Conservation (phyloP, 2,888 invertebrate genomes). For the Lepidochitona cinerea region DNA sequence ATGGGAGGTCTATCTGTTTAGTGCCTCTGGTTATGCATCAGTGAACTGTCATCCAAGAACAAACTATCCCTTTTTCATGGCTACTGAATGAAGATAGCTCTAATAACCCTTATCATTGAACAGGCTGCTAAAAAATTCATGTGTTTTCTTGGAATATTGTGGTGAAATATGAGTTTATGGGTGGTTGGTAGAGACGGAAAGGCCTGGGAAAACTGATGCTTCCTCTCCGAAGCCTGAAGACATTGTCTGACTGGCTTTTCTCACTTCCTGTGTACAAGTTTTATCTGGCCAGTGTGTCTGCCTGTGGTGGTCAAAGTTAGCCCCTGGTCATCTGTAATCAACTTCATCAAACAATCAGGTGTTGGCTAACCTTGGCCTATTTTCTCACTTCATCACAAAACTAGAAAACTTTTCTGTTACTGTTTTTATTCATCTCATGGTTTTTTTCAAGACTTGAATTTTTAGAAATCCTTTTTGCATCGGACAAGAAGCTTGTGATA, state of each 20-base stretch:
- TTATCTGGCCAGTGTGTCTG: not conserved
- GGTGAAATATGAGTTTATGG: not conserved
- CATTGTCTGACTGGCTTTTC: not conserved
- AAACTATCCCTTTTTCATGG: not conserved
- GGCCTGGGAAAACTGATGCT: not conserved
- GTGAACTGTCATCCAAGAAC: not conserved
- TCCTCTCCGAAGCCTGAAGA: not conserved
- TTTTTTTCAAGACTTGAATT: too few relatives aligned
- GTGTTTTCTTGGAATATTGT: not conserved
- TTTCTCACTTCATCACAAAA: too few relatives aligned
- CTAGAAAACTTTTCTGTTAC: too few relatives aligned
- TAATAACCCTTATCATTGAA: slow-evolving; percentile 5
- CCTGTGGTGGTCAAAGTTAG: too few relatives aligned
- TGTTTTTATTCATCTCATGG: too few relatives aligned
- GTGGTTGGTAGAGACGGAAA: not conserved
- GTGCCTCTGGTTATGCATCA: not conserved
- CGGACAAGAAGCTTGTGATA: too few relatives aligned
- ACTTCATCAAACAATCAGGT: not conserved
- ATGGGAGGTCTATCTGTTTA: not conserved
- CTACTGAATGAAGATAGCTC: not conserved
- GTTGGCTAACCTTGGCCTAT: too few relatives aligned
- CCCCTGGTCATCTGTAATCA: not conserved
- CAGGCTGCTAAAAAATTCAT: not conserved
- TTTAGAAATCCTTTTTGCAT: too few relatives aligned
- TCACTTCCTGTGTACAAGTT: not conserved